Evolutionary conservation across 1,140 invertebrate species (phyloP).

Genomic region (Aleiodes sp.): DNA sequence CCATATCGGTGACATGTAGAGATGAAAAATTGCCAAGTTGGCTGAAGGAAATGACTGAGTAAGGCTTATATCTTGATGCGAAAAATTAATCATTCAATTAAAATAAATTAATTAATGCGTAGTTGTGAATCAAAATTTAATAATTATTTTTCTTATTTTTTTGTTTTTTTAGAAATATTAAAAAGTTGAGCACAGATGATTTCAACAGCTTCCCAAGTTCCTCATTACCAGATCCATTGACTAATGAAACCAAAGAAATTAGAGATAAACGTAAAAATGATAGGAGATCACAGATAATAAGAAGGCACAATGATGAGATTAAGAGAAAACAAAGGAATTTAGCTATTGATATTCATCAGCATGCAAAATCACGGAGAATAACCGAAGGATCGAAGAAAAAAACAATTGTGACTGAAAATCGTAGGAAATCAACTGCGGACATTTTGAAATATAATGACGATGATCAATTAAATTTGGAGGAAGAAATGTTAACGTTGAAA

Average conservation of each 20-base stretch:
- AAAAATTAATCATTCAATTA: constrained; percentile 16
- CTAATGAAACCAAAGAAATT: neutral
- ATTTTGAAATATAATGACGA: neutral
- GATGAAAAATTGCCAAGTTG: constrained; percentile 43
- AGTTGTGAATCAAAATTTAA: neutral
- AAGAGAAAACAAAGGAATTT: neutral
- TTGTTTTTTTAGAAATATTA: constrained; percentile 19
- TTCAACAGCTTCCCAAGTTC: neutral
- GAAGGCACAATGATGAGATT: neutral
- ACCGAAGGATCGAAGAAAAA: neutral
- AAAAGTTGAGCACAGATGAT: neutral
- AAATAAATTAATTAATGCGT: constrained; percentile 8
- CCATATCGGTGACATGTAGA: neutral
- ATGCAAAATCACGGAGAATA: neutral
- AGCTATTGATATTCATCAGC: neutral
- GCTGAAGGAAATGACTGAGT: constrained; percentile 50
- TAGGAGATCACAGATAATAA: neutral
- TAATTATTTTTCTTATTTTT: neutral
- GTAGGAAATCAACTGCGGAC: neutral
- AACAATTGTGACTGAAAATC: neutral
- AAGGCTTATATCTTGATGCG: constrained; percentile 27
- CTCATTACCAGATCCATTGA: neutral
- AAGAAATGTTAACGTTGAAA: neutral
- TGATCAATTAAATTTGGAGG: neutral
- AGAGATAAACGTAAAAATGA: neutral